Percentiles rank a stretch among this genome's conserved stretches.
These are phyloP conservation scores for Ptychodera flava DNA, from an alignment of 35 echinoderm and acorn worm species.

Conservation along the genomic window DNA sequence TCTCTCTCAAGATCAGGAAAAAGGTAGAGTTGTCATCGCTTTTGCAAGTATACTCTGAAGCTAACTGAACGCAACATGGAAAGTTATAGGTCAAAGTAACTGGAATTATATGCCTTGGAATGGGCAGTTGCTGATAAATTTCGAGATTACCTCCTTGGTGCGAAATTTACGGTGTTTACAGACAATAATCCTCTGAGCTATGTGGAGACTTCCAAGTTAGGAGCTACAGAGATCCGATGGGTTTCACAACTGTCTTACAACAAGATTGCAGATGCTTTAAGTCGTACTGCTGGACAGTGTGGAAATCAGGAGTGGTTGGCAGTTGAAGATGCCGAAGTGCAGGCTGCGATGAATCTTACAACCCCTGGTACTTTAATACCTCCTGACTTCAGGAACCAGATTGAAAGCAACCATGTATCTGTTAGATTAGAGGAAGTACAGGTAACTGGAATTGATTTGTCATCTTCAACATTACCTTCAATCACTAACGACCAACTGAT, in stretches of 20 bases:
- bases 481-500: not conserved
- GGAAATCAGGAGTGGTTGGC: not conserved
- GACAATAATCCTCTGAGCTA: conserved; percentile 20
- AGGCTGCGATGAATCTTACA: no score
- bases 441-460: no score
- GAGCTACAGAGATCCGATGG: conserved; percentile 6
- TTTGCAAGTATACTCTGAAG: conserved; percentile 63
- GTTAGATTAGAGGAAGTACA: no score
- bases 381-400: no score
- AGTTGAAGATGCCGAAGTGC: no score
- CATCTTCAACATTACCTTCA: not conserved
- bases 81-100: conserved; percentile 18
- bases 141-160: conserved; percentile 25
- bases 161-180: conserved; percentile 13
- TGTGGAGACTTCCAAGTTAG: conserved; percentile 24
- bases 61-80: conserved; percentile 35
- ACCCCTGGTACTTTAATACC: no score
- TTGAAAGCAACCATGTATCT: no score
- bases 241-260: conserved; percentile 16
- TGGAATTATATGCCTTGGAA: conserved; percentile 31
- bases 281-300: conserved; percentile 6
- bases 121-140: conserved; percentile 55
- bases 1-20: not conserved
- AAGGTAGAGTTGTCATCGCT: conserved; percentile 16
- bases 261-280: conserved; percentile 22